Evolutionary conservation across 2,113 vertebrate genomes (phyloP).

Genomic region (Parotia lawesii): DNA sequence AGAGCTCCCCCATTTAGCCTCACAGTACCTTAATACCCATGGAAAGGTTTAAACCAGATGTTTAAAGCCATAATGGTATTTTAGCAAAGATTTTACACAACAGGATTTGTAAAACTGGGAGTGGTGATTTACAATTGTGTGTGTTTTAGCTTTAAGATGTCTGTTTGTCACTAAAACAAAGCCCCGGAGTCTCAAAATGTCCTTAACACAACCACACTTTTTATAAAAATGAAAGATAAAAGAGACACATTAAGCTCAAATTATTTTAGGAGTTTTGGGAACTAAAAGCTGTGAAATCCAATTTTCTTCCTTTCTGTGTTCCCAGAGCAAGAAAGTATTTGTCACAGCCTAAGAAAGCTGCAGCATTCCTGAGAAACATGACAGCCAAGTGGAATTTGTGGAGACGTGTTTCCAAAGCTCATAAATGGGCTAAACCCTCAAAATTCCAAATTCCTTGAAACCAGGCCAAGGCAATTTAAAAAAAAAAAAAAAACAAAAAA

Average conservation of each 20-base stretch:
- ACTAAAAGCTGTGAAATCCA: background rate
- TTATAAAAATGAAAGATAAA: background rate
- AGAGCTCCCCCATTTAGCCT: background rate
- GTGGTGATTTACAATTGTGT: background rate
- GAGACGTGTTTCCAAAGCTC: background rate
- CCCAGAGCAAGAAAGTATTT: background rate
- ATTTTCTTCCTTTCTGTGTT: background rate
- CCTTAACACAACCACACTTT: background rate
- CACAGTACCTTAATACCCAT: background rate
- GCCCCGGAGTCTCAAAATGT: background rate
- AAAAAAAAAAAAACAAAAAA: no score
- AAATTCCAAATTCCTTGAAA: slow-evolving; percentile 18
- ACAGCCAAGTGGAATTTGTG: background rate
- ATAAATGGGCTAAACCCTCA: slow-evolving; percentile 3
- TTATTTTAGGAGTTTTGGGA: background rate
- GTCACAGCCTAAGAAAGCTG: background rate
- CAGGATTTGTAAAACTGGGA: background rate
- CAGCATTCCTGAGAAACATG: background rate
- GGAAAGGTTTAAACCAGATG: background rate
- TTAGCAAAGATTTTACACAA: background rate
- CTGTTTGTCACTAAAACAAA: background rate
- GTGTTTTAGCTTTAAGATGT: background rate
- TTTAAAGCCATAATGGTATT: background rate
- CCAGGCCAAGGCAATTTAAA: background rate
- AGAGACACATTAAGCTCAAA: background rate